These are phyloP conservation scores for Pseudonaja textilis DNA, from an alignment of 2,113 vertebrate genomes.

Conservation along the genomic window DNA sequence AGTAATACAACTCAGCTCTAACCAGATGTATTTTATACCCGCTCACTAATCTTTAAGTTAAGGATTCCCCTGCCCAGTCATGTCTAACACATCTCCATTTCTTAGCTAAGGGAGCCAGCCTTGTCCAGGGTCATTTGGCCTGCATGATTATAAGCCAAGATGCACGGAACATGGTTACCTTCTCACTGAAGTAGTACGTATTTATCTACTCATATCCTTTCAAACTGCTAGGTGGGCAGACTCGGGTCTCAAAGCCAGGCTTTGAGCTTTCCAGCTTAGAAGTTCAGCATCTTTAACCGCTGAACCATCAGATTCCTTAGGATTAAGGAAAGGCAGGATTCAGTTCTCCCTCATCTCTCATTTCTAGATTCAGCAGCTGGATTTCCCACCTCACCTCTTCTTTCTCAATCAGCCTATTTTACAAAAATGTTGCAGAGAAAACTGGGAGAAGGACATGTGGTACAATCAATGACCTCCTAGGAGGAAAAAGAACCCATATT, in stretches of 20 bases:
- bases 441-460: not conserved
- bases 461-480: not conserved
- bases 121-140: no score
- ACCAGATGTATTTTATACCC: not conserved
- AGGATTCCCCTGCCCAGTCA: no score
- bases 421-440: not conserved
- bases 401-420: not conserved
- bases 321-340: not conserved
- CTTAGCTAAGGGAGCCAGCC: no score
- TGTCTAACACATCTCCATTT: no score
- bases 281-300: not conserved
- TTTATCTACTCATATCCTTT: not conserved
- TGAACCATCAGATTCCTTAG: not conserved
- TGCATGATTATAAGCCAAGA: no score
- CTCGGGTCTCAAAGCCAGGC: not conserved
- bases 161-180: no score
- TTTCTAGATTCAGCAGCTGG: not conserved
- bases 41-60: not conserved
- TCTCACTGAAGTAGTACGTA: no score
- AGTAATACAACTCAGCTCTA: not conserved
- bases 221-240: not conserved
- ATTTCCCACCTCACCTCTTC: not conserved
- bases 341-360: not conserved
- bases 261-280: not conserved
- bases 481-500: not conserved